Conservation (phyloP, 2,113 vertebrate species). For the Sisor rabdophorus region DNA sequence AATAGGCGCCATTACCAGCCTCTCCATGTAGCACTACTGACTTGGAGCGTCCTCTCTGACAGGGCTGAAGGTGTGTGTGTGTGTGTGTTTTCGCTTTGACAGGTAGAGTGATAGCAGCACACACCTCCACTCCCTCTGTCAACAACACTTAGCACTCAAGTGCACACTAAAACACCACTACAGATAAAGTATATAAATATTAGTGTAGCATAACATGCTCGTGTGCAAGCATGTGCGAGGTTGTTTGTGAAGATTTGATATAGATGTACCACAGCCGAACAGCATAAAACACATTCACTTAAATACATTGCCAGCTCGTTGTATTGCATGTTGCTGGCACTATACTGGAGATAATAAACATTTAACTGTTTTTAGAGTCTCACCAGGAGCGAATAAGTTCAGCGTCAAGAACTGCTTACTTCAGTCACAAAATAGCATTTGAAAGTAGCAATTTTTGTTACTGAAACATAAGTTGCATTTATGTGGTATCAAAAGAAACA, state of each 20-base stretch:
- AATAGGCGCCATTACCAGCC: constrained; percentile 82
- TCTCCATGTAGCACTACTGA: constrained; percentile 81
- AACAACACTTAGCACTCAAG: constrained; percentile 50
- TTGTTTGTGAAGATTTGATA: constrained; percentile 14
- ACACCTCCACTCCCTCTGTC: constrained; percentile 49
- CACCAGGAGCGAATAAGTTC: neutral
- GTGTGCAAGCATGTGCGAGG: constrained; percentile 11
- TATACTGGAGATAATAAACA: neutral
- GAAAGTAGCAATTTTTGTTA: neutral
- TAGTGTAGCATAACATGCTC: constrained; percentile 38
- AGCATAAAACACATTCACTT: constrained; percentile 8
- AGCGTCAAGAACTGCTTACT: neutral
- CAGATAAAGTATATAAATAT: constrained; percentile 52
- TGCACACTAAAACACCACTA: constrained; percentile 55
- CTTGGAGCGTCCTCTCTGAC: constrained; percentile 49
- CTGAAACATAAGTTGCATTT: neutral
- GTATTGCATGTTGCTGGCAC: neutral
- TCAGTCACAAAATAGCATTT: neutral
- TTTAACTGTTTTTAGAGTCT: neutral
- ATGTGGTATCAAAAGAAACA: neutral
- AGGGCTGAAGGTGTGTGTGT: constrained; percentile 56
- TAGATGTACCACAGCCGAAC: neutral
- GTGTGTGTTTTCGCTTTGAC: constrained; percentile 54
- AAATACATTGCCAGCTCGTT: neutral
- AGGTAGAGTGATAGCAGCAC: constrained; percentile 49